Percentiles rank a stretch among this genome's conserved stretches.
These are phyloP conservation scores for Saccostrea cuccullata DNA, from an alignment of 1,140 invertebrate genomes.

Conservation along the genomic window DNA sequence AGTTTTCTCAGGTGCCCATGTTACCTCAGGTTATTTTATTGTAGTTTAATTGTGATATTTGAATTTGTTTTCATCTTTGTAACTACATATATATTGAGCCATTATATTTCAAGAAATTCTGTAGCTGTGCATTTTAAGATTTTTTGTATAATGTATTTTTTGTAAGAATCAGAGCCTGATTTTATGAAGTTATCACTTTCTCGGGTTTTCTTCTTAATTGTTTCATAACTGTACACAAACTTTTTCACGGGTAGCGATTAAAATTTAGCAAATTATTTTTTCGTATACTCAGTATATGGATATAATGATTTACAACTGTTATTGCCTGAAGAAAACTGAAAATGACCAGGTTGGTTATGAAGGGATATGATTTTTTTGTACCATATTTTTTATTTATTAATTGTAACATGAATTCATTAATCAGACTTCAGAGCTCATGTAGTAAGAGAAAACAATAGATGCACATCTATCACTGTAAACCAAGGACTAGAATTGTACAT, in stretches of 20 bases:
- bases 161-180: not conserved
- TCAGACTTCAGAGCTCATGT: slow-evolving; percentile 28
- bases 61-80: not conserved
- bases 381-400: not conserved
- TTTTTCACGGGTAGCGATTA: slow-evolving; percentile 4
- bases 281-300: not conserved
- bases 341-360: slow-evolving; percentile 20
- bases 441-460: slow-evolving; percentile 25
- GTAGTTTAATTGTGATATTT: slow-evolving; percentile 1
- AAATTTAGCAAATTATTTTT: not conserved
- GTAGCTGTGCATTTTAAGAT: not conserved
- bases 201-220: not conserved
- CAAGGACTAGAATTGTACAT: slow-evolving; percentile 30
- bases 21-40: not conserved
- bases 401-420: slow-evolving; percentile 24
- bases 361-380: slow-evolving; percentile 5
- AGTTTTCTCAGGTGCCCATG: not conserved
- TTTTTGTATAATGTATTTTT: not conserved
- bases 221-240: not conserved
- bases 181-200: not conserved
- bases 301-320: not conserved
- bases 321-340: slow-evolving; percentile 27
- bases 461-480: slow-evolving; percentile 30
- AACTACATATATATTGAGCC: not conserved
- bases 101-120: not conserved